Evolutionary conservation across 37 sponge, comb jelly and placozoan species (phyloP).

Genomic region (Halisarca cf. caerulea): DNA sequence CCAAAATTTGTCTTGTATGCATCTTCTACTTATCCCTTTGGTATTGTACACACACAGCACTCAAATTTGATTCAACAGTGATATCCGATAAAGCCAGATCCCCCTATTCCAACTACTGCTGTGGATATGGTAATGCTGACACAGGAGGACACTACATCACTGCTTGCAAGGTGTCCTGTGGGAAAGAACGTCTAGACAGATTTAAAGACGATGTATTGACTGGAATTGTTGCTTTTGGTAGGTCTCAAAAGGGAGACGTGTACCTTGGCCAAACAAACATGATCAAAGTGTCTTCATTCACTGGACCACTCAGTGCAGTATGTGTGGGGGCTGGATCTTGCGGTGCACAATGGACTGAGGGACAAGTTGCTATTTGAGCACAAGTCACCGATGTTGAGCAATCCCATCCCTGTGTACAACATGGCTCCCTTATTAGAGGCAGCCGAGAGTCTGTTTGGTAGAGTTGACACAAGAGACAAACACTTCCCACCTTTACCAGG

Average conservation of each 20-base stretch:
- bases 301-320: slow-evolving; percentile 3
- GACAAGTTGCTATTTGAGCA: not conserved
- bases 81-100: not conserved
- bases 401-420: not conserved
- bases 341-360: not conserved
- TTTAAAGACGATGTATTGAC: not conserved
- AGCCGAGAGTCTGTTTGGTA: slow-evolving; percentile 7
- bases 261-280: slow-evolving; percentile 23
- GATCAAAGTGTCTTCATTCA: slow-evolving; percentile 10
- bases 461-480: not conserved
- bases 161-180: not conserved
- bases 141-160: not conserved
- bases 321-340: slow-evolving; percentile 20
- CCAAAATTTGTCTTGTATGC: too few species aligned
- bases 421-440: slow-evolving; percentile 15
- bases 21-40: not conserved
- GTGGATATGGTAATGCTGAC: not conserved
- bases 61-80: not conserved
- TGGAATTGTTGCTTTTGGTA: slow-evolving; percentile 9
- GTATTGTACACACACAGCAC: too few species aligned
- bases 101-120: not conserved
- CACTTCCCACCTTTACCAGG: slow-evolving; percentile 21
- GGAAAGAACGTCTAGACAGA: not conserved
- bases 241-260: not conserved
- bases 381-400: not conserved